Evolutionary conservation across 2,888 invertebrate genomes (phyloP), one percentile per base, ranked within the genome.

Genomic region (Nesidiocoris tenuis): DNA sequence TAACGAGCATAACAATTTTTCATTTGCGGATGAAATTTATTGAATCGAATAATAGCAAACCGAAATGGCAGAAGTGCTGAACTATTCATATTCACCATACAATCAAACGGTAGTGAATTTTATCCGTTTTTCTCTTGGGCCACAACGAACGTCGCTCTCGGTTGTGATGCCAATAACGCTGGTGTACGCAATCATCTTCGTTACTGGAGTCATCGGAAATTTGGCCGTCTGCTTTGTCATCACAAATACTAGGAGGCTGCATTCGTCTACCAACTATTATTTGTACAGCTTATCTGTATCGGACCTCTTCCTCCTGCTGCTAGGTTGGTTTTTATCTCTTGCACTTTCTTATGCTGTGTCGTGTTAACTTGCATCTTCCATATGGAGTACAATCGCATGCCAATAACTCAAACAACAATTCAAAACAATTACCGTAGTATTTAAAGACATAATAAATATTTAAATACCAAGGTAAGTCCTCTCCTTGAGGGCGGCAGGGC

Each of bases 231-330:
- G 95, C 82, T 87, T 91, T 59, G 95, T 96, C 16, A 95, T 96
- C 71, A 87, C 91, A 7, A 87, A 88, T 39, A 93, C 95, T 82
- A 87, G 89, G 0, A 88, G 90, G 5, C 91, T 96, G 90, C 94
- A 94, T 81, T 94, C 94, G 0, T 92, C 95, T 0, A 96, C 96
- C 0, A 96, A 96, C 83, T 96, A 93, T 83, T 96, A 96, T 82
- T 86, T 96, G 65, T 93, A 95, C 85, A 95, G 92, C 82, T 85
- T 95, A 84, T 94, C 96, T 18, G 85, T 95, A 17, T 94, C 95
- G 19, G 96, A 96, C 83, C 85, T 96, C 18, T 87, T 91, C 68
- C 87, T 95, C 78, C 85, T 96, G 16, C 82, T 93, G 2, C 89
- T 95, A 81, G 96, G 95, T 92, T 84, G 89, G 91, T 88, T 22